Percentiles rank a stretch among this genome's conserved stretches.
Conservation (phyloP, 2,888 invertebrate genomes). For the Leptinotarsa tumamoca region DNA sequence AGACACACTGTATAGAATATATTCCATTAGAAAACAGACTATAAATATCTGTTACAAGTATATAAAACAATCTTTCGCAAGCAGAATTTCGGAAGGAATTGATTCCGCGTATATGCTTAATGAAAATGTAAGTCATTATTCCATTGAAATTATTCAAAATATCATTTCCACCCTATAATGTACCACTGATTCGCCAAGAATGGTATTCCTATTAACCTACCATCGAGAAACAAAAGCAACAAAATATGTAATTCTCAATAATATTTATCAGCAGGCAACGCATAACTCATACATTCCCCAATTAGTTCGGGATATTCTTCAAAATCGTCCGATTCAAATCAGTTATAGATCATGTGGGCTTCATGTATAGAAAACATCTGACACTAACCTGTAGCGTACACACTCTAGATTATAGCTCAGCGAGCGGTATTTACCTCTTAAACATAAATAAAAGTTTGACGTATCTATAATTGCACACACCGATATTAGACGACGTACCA, state of each 20-base stretch:
- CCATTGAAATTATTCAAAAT: no score
- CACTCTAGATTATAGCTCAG: constrained; percentile 47
- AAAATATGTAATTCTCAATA: constrained; percentile 33
- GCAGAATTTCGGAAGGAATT: no score
- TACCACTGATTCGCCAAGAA: not conserved
- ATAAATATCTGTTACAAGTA: no score
- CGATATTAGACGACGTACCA: constrained; percentile 46
- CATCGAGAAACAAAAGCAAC: constrained; percentile 25
- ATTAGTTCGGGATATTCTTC: constrained; percentile 53
- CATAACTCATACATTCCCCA: constrained; percentile 48
- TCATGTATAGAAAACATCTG: constrained; percentile 45
- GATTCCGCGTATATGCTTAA: no score
- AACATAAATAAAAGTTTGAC: constrained; percentile 65
- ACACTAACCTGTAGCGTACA: constrained; percentile 51
- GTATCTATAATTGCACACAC: constrained; percentile 64
- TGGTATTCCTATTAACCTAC: constrained; percentile 17
- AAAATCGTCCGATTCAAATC: constrained; percentile 45
- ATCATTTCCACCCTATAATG: not conserved
- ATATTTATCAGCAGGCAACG: constrained; percentile 45
- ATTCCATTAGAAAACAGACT: no score
- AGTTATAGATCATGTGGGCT: constrained; percentile 31
- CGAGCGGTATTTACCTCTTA: constrained; percentile 54
- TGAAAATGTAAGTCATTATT: no score
- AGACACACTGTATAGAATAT: no score
- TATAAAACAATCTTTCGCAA: no score